phyloP scores from a whole-genome alignment of 2,113 vertebrate genomes.

The Aythya baeri region DNA sequence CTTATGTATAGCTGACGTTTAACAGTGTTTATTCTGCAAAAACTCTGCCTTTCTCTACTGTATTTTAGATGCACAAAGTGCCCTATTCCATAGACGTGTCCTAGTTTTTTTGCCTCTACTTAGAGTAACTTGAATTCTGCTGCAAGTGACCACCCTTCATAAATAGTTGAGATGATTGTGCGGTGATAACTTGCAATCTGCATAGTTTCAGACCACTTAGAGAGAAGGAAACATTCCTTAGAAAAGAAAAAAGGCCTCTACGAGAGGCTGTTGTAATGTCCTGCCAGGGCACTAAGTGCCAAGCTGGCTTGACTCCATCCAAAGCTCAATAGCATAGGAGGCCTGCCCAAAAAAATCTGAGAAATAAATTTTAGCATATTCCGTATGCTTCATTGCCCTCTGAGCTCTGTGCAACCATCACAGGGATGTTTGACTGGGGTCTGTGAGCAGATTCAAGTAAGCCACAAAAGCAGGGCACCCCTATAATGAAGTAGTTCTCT shows the following conservation, averaged over 20 bases:
- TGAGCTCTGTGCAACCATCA: background rate
- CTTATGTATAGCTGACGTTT: background rate
- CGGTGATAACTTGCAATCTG: background rate
- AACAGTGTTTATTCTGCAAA: background rate
- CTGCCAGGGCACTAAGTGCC: background rate
- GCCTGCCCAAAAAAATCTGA: background rate
- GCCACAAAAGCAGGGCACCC: background rate
- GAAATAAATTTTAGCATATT: background rate
- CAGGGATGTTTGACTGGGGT: background rate
- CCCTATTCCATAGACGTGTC: background rate
- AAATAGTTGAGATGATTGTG: background rate
- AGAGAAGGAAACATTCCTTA: background rate
- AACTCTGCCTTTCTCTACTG: background rate
- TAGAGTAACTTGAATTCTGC: background rate
- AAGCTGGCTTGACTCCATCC: background rate
- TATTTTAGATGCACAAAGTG: background rate
- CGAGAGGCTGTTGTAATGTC: background rate
- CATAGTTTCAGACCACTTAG: background rate
- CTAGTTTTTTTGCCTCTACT: background rate
- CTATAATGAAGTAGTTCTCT: background rate
- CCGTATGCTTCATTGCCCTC: background rate
- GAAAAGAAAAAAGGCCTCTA: background rate
- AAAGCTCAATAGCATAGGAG: background rate
- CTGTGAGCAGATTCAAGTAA: background rate
- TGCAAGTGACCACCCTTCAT: background rate